phyloP scores from a whole-genome alignment of 2,797 vertebrate genomes.

The Pterois miles region DNA sequence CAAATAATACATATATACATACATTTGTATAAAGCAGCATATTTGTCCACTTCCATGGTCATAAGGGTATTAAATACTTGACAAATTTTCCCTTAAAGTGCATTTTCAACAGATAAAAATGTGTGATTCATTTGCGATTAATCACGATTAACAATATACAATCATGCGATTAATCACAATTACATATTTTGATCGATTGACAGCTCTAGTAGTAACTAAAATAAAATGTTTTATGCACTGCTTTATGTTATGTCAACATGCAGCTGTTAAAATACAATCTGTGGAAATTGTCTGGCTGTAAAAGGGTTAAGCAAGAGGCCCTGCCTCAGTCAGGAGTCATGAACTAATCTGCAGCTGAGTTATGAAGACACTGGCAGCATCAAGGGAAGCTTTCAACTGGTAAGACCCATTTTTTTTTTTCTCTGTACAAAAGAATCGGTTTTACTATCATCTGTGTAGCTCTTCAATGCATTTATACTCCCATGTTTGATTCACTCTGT shows the following conservation, averaged over 20 bases:
- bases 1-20: too few species aligned
- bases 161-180: too few species aligned
- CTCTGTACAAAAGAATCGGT: background rate
- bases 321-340: background rate
- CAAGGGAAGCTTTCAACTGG: background rate
- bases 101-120: too few species aligned
- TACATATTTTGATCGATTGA: too few species aligned
- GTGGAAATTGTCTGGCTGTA: background rate
- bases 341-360: background rate
- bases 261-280: background rate
- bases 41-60: too few species aligned
- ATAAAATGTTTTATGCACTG: background rate
- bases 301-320: slow-evolving; percentile 38
- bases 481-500: background rate
- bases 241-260: background rate
- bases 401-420: background rate
- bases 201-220: too few species aligned
- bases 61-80: too few species aligned
- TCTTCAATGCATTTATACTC: background rate
- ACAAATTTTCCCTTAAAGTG: too few species aligned
- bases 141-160: too few species aligned
- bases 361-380: background rate
- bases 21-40: too few species aligned
- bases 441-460: background rate
- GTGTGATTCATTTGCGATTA: too few species aligned